A percentile compares a stretch with the other conserved stretches of the same genome.
Conservation (phyloP, 2,797 vertebrate genomes). For the Danio tinwini region DNA sequence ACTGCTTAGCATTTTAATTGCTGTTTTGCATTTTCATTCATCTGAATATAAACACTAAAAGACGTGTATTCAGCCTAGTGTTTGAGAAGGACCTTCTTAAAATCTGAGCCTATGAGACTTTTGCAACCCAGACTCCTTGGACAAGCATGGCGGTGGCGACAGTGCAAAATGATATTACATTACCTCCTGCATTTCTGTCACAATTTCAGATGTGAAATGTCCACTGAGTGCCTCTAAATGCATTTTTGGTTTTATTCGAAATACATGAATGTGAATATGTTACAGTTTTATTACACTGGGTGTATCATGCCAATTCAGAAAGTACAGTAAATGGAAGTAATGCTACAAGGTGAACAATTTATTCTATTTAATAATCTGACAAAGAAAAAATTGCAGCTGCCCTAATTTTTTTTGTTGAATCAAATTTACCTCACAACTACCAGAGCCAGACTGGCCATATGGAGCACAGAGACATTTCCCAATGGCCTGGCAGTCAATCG, state of each 20-base stretch:
- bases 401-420: no score
- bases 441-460: no score
- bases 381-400: no score
- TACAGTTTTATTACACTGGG: no score
- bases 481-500: no score
- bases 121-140: not conserved
- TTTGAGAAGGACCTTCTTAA: slow-evolving; percentile 41
- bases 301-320: no score
- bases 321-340: no score
- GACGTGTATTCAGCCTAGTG: slow-evolving; percentile 35
- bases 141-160: not conserved
- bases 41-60: slow-evolving; percentile 54
- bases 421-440: no score
- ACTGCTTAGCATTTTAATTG: slow-evolving; percentile 52
- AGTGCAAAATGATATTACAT: not conserved
- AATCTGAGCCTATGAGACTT: not conserved
- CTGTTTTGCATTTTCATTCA: slow-evolving; percentile 50
- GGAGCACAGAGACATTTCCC: no score
- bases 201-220: not conserved
- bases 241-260: not conserved
- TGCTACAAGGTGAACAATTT: no score
- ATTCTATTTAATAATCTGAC: no score
- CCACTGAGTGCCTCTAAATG: not conserved
- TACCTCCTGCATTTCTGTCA: not conserved
- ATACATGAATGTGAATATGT: no score